Conservation (phyloP, 1,140 invertebrate species). For the Sitobion miscanthi region DNA sequence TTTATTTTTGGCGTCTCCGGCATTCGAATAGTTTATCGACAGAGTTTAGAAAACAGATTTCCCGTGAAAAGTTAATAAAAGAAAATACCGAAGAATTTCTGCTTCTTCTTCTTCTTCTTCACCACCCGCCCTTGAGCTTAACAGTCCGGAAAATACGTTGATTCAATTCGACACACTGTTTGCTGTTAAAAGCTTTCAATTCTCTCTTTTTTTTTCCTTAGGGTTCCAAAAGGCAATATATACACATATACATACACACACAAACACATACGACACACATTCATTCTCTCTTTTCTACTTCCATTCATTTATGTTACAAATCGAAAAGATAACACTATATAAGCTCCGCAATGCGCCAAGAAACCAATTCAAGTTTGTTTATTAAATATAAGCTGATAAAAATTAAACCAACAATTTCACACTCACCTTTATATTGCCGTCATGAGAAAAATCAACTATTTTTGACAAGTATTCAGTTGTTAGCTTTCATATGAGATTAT, state of each 20-base stretch:
- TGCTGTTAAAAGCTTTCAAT: constrained; percentile 48
- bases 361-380: not conserved
- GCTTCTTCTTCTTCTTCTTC: not conserved
- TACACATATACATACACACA: not conserved
- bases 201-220: constrained; percentile 12
- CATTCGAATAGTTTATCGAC: not conserved
- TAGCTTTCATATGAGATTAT: too few relatives aligned
- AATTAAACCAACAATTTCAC: not conserved
- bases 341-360: not conserved
- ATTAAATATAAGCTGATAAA: not conserved
- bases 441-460: not conserved
- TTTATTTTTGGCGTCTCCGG: not conserved
- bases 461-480: too few relatives aligned
- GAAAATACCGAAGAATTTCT: constrained; percentile 8
- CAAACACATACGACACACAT: not conserved
- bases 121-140: not conserved
- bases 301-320: not conserved
- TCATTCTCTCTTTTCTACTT: not conserved
- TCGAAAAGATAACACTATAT: not conserved
- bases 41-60: constrained; percentile 35
- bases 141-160: constrained; percentile 43
- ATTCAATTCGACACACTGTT: constrained; percentile 50
- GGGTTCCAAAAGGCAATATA: not conserved
- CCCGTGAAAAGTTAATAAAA: constrained; percentile 38
- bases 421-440: not conserved